Percentiles rank a stretch among this genome's conserved stretches.
Conservation (phyloP, 2,113 vertebrate species). For the Triplophysa dalaica region DNA sequence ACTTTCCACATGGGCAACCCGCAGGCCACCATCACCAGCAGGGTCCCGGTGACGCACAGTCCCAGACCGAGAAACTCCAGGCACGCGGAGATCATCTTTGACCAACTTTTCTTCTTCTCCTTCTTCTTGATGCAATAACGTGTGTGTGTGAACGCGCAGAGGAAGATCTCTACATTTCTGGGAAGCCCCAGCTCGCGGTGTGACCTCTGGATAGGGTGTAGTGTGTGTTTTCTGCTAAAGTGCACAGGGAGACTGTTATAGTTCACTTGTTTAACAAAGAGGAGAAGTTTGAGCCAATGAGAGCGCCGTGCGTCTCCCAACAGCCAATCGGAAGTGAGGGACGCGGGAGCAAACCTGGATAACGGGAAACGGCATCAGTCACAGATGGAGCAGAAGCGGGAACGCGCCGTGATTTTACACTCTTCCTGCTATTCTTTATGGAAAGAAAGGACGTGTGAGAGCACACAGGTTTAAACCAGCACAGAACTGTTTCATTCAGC, state of each 20-base stretch:
- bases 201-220: not conserved
- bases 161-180: not conserved
- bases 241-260: constrained; percentile 17
- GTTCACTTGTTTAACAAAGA: constrained; percentile 36
- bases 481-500: not conserved
- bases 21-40: constrained; percentile 87
- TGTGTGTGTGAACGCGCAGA: not conserved
- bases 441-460: not conserved
- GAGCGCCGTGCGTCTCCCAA: constrained; percentile 8
- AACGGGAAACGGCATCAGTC: constrained; percentile 1
- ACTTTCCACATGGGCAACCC: constrained; percentile 93
- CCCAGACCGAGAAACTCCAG: constrained; percentile 84
- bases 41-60: constrained; percentile 80
- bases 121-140: not conserved
- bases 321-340: constrained; percentile 50
- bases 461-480: not conserved
- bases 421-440: constrained; percentile 43
- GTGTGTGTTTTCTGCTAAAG: not conserved
- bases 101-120: not conserved
- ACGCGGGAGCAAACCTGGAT: constrained; percentile 12
- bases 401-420: constrained; percentile 2
- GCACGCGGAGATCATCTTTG: constrained; percentile 80
- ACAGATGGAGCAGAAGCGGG: not conserved
- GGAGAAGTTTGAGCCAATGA: constrained; percentile 55
- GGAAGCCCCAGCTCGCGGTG: not conserved